Evolutionary conservation across 1,140 invertebrate genomes (phyloP).

Genomic region (Geopemphigus sp.): DNA sequence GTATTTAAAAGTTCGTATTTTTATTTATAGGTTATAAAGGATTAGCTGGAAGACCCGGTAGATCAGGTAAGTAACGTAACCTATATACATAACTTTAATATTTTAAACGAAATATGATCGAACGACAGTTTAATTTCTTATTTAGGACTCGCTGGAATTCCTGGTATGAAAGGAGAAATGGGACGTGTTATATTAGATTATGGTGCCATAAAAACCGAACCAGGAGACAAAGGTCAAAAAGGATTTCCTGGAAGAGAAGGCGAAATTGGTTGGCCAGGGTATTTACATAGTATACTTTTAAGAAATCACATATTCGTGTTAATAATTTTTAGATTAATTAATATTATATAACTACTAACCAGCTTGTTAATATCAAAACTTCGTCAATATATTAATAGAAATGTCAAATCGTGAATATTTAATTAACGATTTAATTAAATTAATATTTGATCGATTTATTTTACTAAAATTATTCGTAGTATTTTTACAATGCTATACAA

Average conservation of each 20-base stretch:
- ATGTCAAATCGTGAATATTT: neutral
- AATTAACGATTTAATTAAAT: too few relatives aligned
- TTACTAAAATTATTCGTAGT: neutral
- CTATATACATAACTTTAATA: neutral
- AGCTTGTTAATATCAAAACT: too few relatives aligned
- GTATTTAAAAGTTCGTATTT: neutral
- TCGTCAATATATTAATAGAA: too few relatives aligned
- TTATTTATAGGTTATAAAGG: constrained; percentile 32
- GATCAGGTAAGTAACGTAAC: neutral
- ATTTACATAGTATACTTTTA: neutral
- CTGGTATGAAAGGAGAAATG: constrained; percentile 56
- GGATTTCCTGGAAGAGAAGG: constrained; percentile 48
- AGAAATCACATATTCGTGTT: neutral
- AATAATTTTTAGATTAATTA: neutral
- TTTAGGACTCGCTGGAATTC: constrained; percentile 54
- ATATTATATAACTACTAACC: too few relatives aligned
- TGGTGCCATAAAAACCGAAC: neutral
- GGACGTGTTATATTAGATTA: constrained; percentile 51
- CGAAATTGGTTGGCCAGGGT: neutral
- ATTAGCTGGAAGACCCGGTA: neutral
- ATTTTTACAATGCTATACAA: neutral
- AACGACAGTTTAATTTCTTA: neutral
- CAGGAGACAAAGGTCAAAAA: constrained; percentile 30
- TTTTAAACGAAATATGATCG: neutral
- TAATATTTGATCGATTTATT: too few relatives aligned